phyloP scores from a whole-genome alignment of 2,888 invertebrate genomes.

The Argynnis bischoffii region DNA sequence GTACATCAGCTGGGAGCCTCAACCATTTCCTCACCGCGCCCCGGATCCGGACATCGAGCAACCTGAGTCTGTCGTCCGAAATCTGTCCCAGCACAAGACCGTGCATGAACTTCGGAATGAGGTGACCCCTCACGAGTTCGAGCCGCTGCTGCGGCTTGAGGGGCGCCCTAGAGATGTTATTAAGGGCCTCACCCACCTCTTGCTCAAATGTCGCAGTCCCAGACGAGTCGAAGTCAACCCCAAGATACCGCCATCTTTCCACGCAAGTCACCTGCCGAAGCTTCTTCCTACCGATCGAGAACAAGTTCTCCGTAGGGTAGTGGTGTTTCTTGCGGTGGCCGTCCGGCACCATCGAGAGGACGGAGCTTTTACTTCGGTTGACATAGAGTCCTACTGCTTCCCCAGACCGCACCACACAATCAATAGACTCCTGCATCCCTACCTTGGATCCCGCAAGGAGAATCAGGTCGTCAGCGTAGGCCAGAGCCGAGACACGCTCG shows the following conservation, averaged over 20 bases:
- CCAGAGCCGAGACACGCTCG: constrained; percentile 47
- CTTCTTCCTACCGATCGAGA: constrained; percentile 36
- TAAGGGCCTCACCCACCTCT: constrained; percentile 43
- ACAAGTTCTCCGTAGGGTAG: constrained; percentile 34
- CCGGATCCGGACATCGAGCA: constrained; percentile 51
- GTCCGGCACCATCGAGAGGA: constrained; percentile 46
- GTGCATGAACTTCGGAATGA: constrained; percentile 58
- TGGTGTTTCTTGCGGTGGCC: constrained; percentile 47
- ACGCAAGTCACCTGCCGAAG: constrained; percentile 39
- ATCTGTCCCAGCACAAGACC: constrained; percentile 49
- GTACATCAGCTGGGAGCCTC: constrained; percentile 47
- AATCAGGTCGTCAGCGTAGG: constrained; percentile 59
- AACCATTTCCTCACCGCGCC: constrained; percentile 46
- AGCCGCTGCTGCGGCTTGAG: constrained; percentile 9
- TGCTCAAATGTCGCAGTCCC: constrained; percentile 46
- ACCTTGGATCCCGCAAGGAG: constrained; percentile 48
- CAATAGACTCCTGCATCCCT: constrained; percentile 49
- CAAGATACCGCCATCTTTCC: constrained; percentile 47
- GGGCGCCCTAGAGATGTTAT: constrained; percentile 30
- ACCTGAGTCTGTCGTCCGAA: constrained; percentile 43
- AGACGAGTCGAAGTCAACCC: constrained; percentile 48
- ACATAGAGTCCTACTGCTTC: constrained; percentile 36
- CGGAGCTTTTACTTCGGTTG: constrained; percentile 44
- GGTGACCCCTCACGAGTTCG: constrained; percentile 48
- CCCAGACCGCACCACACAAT: constrained; percentile 38